Evolutionary conservation across 2,888 invertebrate species (phyloP).

Genomic region (Neuroscelio doddi): DNA sequence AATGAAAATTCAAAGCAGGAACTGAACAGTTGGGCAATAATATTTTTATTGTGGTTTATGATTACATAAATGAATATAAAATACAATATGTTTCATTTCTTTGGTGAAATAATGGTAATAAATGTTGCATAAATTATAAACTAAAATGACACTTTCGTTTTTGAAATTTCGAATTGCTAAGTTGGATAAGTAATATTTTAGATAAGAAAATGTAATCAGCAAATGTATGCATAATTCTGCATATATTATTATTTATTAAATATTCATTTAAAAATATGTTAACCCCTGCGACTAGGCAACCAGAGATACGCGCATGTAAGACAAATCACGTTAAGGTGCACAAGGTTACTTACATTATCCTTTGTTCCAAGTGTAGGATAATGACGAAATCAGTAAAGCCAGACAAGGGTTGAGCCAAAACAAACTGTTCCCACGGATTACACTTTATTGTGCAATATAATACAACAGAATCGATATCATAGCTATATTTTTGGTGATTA

Average conservation of each 20-base stretch:
- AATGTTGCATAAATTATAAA: neutral
- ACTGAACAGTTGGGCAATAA: neutral
- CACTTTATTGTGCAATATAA: neutral
- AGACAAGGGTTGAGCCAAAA: slow-evolving; percentile 2
- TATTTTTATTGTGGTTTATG: no score
- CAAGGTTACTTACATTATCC: neutral
- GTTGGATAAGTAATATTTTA: neutral
- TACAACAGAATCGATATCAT: neutral
- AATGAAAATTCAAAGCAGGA: no score
- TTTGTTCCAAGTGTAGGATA: slow-evolving; percentile 1
- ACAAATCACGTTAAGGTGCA: neutral
- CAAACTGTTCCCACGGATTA: neutral
- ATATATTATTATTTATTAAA: no score
- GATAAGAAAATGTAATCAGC: no score
- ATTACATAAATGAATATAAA: neutral
- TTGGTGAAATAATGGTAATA: neutral
- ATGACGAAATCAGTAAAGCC: neutral
- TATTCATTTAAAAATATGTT: neutral
- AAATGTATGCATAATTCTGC: no score
- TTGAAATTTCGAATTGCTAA: neutral
- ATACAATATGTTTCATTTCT: neutral
- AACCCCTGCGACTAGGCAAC: neutral
- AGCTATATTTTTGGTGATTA: neutral
- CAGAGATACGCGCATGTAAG: neutral
- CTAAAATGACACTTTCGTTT: neutral